A percentile compares a stretch with the other conserved stretches of the same genome.
phyloP scores from a whole-genome alignment of 2,888 invertebrate species.

The Acanthococcus lagerstroemiae region DNA sequence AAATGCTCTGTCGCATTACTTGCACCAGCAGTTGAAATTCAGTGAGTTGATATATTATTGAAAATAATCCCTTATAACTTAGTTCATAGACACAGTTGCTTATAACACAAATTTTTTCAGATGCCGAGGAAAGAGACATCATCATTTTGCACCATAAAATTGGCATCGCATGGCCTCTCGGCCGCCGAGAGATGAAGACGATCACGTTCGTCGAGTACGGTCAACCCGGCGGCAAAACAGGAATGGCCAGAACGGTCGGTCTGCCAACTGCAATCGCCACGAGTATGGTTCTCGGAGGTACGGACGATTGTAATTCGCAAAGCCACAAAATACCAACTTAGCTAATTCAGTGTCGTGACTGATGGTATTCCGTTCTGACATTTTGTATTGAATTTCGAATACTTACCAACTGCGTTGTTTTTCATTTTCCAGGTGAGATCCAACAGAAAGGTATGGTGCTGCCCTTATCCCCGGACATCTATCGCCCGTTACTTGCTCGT shows the following conservation, averaged over 20 bases:
- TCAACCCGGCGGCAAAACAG: conserved; percentile 68
- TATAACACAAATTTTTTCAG: conserved; percentile 44
- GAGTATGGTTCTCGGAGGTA: conserved; percentile 74
- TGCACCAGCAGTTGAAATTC: conserved; percentile 67
- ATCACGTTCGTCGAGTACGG: conserved; percentile 88
- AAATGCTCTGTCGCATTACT: conserved; percentile 83
- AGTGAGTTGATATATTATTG: too few species aligned
- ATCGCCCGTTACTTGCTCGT: conserved; percentile 79
- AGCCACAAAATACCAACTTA: too few species aligned
- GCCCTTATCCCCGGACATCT: conserved; percentile 86
- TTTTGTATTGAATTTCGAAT: too few species aligned
- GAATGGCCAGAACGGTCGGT: conserved; percentile 91
- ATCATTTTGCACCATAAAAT: conserved; percentile 90
- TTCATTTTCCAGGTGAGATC: conserved; percentile 67
- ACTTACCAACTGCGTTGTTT: too few species aligned
- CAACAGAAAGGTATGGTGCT: conserved; percentile 87
- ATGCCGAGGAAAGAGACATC: conserved; percentile 76
- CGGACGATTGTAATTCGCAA: too few species aligned
- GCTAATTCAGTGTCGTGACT: too few species aligned
- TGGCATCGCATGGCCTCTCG: conserved; percentile 84
- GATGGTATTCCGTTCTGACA: too few species aligned
- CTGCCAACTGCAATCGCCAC: conserved; percentile 91
- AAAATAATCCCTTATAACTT: too few species aligned
- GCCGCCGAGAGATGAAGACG: conserved; percentile 65
- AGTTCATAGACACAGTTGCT: background rate